A percentile compares a stretch with the other conserved stretches of the same genome.
Evolutionary conservation across 2,797 vertebrate genomes (phyloP).

Genomic region (Hydrophis major): DNA sequence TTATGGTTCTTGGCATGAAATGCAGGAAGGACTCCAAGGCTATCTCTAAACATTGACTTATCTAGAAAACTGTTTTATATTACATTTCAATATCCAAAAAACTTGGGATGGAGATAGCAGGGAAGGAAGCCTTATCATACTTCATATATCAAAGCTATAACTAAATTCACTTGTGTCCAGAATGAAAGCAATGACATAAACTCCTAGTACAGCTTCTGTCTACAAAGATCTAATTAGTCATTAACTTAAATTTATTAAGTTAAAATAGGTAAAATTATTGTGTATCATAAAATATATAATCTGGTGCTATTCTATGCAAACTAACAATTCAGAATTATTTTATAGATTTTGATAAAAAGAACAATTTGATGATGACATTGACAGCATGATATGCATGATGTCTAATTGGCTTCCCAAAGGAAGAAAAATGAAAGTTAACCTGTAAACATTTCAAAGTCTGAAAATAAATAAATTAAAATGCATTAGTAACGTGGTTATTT

Average conservation of each 20-base stretch:
- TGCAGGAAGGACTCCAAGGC: neutral
- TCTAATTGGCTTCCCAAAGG: constrained; percentile 29
- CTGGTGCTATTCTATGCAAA: constrained; percentile 40
- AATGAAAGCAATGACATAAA: constrained; percentile 33
- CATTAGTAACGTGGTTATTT: neutral
- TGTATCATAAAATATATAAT: constrained; percentile 36
- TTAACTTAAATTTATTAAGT: constrained; percentile 58
- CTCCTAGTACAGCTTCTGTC: neutral
- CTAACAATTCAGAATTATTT: constrained; percentile 43
- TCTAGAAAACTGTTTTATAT: constrained; percentile 5
- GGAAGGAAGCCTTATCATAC: neutral
- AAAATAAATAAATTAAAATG: neutral
- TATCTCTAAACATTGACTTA: constrained; percentile 27
- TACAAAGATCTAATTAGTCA: constrained; percentile 48
- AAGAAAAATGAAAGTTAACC: neutral
- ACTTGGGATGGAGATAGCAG: constrained; percentile 5
- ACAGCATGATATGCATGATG: neutral
- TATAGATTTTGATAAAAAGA: constrained; percentile 32
- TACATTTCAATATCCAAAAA: neutral
- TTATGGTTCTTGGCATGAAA: constrained; percentile 18
- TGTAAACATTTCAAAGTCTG: neutral
- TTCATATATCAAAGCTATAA: constrained; percentile 43
- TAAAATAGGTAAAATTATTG: constrained; percentile 63
- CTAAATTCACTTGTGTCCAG: neutral
- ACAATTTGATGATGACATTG: constrained; percentile 35